Conservation (phyloP, 2,888 invertebrate genomes). For the Tetheella fluctuosa region DNA sequence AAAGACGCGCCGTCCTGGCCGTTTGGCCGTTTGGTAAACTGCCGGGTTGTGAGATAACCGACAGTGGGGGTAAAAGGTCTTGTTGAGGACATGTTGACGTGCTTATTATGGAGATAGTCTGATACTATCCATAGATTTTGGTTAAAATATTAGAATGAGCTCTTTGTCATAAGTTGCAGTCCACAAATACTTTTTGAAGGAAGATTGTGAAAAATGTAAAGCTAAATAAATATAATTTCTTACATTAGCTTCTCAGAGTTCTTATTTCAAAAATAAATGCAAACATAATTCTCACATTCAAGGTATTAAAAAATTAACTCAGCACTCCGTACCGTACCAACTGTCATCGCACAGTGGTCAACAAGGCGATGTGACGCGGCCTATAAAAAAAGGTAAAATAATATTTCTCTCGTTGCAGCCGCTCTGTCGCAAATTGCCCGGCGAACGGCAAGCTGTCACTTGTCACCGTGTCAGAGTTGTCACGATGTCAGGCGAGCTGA, state of each 20-base stretch:
- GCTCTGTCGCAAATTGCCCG: slow-evolving; percentile 70
- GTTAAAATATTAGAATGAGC: background rate
- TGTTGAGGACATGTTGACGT: slow-evolving; percentile 14
- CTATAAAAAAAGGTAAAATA: slow-evolving; percentile 50
- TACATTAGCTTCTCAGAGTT: background rate
- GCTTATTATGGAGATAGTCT: background rate
- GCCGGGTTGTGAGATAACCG: slow-evolving; percentile 36
- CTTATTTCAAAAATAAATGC: background rate
- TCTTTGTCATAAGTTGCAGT: background rate
- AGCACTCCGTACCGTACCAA: slow-evolving; percentile 1
- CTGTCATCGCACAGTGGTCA: slow-evolving; percentile 38
- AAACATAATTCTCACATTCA: background rate
- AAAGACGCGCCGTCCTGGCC: slow-evolving; percentile 51
- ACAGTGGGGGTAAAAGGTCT: slow-evolving; percentile 22
- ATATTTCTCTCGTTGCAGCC: slow-evolving; percentile 56
- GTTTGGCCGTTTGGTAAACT: slow-evolving; percentile 23
- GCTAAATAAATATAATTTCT: background rate
- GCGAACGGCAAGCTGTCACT: slow-evolving; percentile 67
- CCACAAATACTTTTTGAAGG: no score
- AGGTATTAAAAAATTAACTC: slow-evolving; percentile 19
- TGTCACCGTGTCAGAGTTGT: slow-evolving; percentile 70
- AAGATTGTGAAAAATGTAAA: no score
- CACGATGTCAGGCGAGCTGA: slow-evolving; percentile 56
- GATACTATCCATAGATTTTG: background rate
- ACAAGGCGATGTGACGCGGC: slow-evolving; percentile 31